Evolutionary conservation across 2,888 invertebrate genomes (phyloP).

Genomic region (Dynastes maya): DNA sequence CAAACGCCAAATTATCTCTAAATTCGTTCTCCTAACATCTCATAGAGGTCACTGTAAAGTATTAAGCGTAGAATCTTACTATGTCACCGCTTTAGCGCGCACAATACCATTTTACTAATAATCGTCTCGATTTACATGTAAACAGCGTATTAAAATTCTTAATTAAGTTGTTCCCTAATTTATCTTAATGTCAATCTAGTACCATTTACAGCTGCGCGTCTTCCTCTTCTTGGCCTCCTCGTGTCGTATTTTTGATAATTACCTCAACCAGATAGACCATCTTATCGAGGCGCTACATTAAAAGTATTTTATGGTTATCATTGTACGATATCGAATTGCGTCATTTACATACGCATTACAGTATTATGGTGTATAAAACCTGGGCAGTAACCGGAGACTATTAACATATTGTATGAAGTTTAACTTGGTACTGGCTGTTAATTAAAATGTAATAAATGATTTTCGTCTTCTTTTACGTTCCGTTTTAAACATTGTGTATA

Average conservation of each 20-base stretch:
- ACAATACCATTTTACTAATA: not conserved
- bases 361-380: conserved; percentile 1
- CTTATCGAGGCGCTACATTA: conserved; percentile 31
- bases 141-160: conserved; percentile 34
- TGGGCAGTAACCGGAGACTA: not conserved
- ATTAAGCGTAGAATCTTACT: too few species aligned
- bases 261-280: not conserved
- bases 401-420: not conserved
- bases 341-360: conserved; percentile 24
- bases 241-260: conserved; percentile 26
- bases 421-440: not conserved
- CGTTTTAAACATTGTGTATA: not conserved
- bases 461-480: not conserved
- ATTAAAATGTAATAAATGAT: conserved; percentile 10
- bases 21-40: too few species aligned
- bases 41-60: too few species aligned
- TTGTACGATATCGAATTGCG: conserved; percentile 7
- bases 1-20: too few species aligned
- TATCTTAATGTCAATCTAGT: conserved; percentile 44
- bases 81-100: too few species aligned
- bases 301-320: conserved; percentile 40
- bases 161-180: conserved; percentile 42
- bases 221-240: not conserved
- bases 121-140: conserved; percentile 33
- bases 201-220: conserved; percentile 26